A percentile compares a stretch with the other conserved stretches of the same genome.
phyloP scores from a whole-genome alignment of 2,888 invertebrate species.

The Hirtodrosophila alboralis region DNA sequence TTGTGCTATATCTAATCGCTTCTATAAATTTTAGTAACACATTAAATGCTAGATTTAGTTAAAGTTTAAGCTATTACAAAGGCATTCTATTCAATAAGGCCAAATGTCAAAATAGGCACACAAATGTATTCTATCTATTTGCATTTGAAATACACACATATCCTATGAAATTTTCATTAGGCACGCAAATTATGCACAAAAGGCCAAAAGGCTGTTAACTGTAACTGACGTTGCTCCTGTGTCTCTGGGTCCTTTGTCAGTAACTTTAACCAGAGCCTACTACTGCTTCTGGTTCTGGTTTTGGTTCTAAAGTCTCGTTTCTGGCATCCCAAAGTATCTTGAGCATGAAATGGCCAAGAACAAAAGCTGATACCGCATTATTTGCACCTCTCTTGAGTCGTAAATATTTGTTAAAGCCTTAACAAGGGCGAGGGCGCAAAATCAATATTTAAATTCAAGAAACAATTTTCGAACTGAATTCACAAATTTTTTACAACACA shows the following conservation, averaged over 20 bases:
- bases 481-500: slow-evolving; percentile 10
- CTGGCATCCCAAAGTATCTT: slow-evolving; percentile 43
- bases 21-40: slow-evolving; percentile 22
- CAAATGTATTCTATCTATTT: slow-evolving; percentile 42
- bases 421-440: slow-evolving; percentile 31
- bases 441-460: slow-evolving; percentile 72
- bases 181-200: slow-evolving; percentile 66
- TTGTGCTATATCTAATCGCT: slow-evolving; percentile 42
- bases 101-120: slow-evolving; percentile 1
- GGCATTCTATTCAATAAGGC: neutral
- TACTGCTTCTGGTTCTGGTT: neutral
- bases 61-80: slow-evolving; percentile 10
- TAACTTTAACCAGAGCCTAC: neutral
- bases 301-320: slow-evolving; percentile 4
- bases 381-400: slow-evolving; percentile 36
- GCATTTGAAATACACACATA: slow-evolving; percentile 28
- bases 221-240: slow-evolving; percentile 19
- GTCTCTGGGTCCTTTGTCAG: neutral
- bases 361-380: slow-evolving; percentile 29
- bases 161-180: slow-evolving; percentile 58
- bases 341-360: slow-evolving; percentile 36
- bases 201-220: slow-evolving; percentile 23
- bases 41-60: neutral
- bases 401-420: slow-evolving; percentile 52
- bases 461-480: slow-evolving; percentile 49